Conservation (phyloP, 2,888 invertebrate species). For the Callinectes sapidus region DNA sequence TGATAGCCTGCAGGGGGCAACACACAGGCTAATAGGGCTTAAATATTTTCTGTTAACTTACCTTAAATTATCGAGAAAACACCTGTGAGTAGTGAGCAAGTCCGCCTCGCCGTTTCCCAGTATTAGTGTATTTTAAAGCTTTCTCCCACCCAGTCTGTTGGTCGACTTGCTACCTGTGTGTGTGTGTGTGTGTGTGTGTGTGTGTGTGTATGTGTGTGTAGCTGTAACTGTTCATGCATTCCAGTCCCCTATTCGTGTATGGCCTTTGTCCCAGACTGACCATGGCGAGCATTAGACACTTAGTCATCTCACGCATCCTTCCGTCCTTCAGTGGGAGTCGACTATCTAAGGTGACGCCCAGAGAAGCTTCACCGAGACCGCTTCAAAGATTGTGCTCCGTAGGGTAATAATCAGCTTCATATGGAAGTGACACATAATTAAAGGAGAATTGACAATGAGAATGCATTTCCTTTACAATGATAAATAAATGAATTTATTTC, state of each 20-base stretch:
- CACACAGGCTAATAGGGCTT: slow-evolving; percentile 22
- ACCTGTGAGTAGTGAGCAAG: neutral
- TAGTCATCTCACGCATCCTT: neutral
- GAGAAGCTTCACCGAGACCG: neutral
- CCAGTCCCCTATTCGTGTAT: neutral
- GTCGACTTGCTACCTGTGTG: neutral
- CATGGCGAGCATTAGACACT: neutral
- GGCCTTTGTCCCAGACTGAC: neutral
- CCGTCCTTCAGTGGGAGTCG: neutral
- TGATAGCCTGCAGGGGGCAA: neutral
- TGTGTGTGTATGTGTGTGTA: slow-evolving; percentile 7
- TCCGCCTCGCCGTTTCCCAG: neutral
- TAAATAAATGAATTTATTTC: too few species aligned
- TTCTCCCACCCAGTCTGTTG: neutral
- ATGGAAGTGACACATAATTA: neutral
- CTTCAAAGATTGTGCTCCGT: neutral
- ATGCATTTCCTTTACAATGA: neutral
- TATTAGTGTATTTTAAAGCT: neutral
- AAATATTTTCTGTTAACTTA: slow-evolving; percentile 20
- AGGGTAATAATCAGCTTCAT: neutral
- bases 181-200: slow-evolving; percentile 7
- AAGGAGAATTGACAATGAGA: neutral
- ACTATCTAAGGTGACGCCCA: neutral
- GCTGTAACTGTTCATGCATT: neutral
- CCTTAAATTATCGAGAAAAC: neutral